Percentiles rank a stretch among this genome's conserved stretches.
Evolutionary conservation across 2,797 vertebrate species (phyloP).

Genomic region (Nasua narica): DNA sequence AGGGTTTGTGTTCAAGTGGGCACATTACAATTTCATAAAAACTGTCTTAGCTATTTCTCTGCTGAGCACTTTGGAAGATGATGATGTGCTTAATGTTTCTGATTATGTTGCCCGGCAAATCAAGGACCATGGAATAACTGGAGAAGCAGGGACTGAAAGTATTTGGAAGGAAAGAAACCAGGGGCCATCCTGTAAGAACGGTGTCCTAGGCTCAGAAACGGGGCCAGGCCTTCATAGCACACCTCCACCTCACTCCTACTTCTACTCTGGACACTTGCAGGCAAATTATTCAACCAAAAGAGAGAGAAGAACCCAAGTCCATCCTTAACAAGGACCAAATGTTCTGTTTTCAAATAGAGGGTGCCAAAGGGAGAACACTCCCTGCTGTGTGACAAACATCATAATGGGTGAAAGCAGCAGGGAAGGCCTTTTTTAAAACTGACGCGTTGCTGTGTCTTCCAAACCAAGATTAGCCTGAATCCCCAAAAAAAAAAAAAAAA

Average conservation of each 20-base stretch:
- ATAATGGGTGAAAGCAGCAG: background rate
- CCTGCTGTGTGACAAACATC: background rate
- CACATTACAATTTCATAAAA: constrained; percentile 69
- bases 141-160: background rate
- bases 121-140: constrained; percentile 6
- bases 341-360: constrained; percentile 11
- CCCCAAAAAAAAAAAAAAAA: background rate
- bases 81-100: constrained; percentile 62
- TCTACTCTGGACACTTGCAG: background rate
- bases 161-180: background rate
- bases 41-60: constrained; percentile 52
- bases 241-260: background rate
- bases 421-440: background rate
- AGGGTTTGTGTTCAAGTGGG: constrained; percentile 63
- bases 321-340: background rate
- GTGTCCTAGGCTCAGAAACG: background rate
- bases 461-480: background rate
- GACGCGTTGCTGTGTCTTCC: background rate
- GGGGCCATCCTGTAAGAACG: background rate
- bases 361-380: background rate
- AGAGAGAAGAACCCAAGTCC: background rate
- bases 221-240: background rate
- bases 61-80: constrained; percentile 57
- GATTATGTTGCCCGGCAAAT: constrained; percentile 49
- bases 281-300: background rate